A percentile compares a stretch with the other conserved stretches of the same genome.
Evolutionary conservation across 2,797 vertebrate genomes (phyloP).

Genomic region (Mallotus villosus): DNA sequence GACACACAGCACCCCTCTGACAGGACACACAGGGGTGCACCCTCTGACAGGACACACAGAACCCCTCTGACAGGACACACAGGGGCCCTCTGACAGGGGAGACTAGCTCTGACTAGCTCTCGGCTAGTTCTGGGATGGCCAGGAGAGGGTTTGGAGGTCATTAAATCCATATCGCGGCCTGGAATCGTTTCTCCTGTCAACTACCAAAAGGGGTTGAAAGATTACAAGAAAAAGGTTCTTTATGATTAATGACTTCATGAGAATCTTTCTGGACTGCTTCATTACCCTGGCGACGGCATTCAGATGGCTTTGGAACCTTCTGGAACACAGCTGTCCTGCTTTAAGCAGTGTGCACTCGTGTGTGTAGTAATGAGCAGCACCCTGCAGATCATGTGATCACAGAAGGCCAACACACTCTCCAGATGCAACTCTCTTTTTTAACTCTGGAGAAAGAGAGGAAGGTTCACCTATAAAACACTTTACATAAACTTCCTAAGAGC

Average conservation of each 20-base stretch:
- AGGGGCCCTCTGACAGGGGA: too few species aligned
- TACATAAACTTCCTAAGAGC: neutral
- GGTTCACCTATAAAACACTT: neutral
- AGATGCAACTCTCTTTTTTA: neutral
- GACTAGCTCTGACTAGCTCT: too few species aligned
- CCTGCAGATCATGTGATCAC: too few species aligned
- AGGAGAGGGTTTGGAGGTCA: neutral
- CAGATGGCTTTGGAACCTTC: neutral
- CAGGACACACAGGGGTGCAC: too few species aligned
- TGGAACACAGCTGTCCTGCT: neutral
- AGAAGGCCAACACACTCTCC: neutral
- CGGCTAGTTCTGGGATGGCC: too few species aligned
- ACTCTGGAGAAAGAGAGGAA: neutral
- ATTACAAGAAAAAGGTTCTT: neutral
- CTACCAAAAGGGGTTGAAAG: neutral
- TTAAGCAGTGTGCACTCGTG: too few species aligned
- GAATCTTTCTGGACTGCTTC: slow-evolving; percentile 15
- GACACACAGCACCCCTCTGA: too few species aligned
- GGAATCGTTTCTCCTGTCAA: slow-evolving; percentile 8
- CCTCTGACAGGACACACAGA: too few species aligned
- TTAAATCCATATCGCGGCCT: neutral
- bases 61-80: too few species aligned
- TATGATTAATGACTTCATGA: slow-evolving; percentile 22
- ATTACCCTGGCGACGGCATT: slow-evolving; percentile 5
- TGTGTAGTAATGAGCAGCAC: too few species aligned